A percentile compares a stretch with the other conserved stretches of the same genome.
These are phyloP conservation scores for Strigamia transsilvanica DNA, from an alignment of 2,888 invertebrate species.

Conservation along the genomic window DNA sequence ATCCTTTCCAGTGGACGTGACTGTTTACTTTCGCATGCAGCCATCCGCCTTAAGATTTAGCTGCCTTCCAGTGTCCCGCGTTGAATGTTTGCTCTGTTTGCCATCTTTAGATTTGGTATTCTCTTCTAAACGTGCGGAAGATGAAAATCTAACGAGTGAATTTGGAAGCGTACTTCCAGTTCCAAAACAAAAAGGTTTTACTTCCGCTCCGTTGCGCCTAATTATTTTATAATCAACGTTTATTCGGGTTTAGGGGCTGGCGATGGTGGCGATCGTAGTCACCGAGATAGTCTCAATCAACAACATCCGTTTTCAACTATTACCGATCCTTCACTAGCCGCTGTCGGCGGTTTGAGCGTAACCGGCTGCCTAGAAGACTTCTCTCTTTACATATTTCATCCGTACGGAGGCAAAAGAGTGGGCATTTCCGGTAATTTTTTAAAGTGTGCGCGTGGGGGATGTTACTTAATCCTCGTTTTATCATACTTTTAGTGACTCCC, in stretches of 20 bases:
- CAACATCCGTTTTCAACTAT: background rate
- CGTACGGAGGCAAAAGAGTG: slow-evolving; percentile 91
- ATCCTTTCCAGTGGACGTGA: slow-evolving; percentile 97
- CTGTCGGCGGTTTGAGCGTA: slow-evolving; percentile 85
- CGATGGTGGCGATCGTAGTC: background rate
- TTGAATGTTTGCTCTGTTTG: slow-evolving; percentile 93
- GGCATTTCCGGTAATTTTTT: slow-evolving; percentile 65
- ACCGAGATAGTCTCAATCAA: slow-evolving; percentile 14
- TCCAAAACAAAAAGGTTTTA: slow-evolving; percentile 51
- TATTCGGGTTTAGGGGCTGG: background rate
- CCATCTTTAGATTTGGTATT: slow-evolving; percentile 97
- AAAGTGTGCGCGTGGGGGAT: background rate
- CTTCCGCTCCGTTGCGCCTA: slow-evolving; percentile 58
- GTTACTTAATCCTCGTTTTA: background rate
- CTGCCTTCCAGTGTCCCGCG: slow-evolving; percentile 92
- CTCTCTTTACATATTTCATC: slow-evolving; percentile 97
- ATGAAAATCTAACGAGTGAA: slow-evolving; percentile 70
- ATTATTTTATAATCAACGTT: background rate
- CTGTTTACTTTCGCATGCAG: slow-evolving; percentile 98
- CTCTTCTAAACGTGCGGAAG: slow-evolving; percentile 87
- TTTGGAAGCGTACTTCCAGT: slow-evolving; percentile 62
- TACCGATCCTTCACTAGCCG: slow-evolving; percentile 53
- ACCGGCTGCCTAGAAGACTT: slow-evolving; percentile 97
- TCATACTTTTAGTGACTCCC: slow-evolving; percentile 54
- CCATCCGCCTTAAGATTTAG: slow-evolving; percentile 96